Evolutionary conservation across 1,140 invertebrate species (phyloP), one percentile per base, ranked within the genome.

Genomic region (Cyclina sinensis): DNA sequence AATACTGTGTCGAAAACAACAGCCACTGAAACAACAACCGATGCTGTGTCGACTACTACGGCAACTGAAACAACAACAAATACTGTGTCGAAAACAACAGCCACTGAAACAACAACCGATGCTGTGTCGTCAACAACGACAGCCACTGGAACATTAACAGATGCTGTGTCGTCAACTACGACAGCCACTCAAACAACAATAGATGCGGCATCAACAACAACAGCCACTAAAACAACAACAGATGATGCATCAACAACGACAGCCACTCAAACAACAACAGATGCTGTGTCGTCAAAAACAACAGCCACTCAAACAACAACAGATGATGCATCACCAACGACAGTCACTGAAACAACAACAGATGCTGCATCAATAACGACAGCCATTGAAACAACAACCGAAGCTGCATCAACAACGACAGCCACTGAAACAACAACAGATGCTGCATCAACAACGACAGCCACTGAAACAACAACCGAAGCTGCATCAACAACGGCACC

Each of bases 181-280:
- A n/a, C n/a, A n/a, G n/a, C n/a, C n/a, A n/a, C n/a, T 12, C 27
- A 32, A 24, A 39, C 0, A 39, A 11, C 68, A 46, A 46, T 51
- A n/a, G 32, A 32, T 30, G 43, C 46, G n/a, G 14, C 51, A 39
- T 14, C 51, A 57, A 37, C 74, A 48, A 21, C 54, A 86, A 43
- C 73, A 43, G n/a, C n/a, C n/a, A n/a, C n/a, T n/a, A n/a, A n/a
- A n/a, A n/a, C n/a, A n/a, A n/a, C n/a, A n/a, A n/a, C n/a, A n/a
- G n/a, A n/a, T n/a, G n/a, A n/a, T n/a, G n/a, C n/a, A n/a, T n/a
- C n/a, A n/a, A n/a, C n/a, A n/a, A n/a, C n/a, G n/a, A n/a, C n/a
- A n/a, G n/a, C n/a, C n/a, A n/a, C n/a, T n/a, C n/a, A n/a, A 90
- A 73, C 89, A 70, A 68, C 83, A 30, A 35, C 46, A 16, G 59